These are phyloP conservation scores for Tubulanus polymorphus DNA, from an alignment of 2,888 invertebrate species.

Conservation along the genomic window DNA sequence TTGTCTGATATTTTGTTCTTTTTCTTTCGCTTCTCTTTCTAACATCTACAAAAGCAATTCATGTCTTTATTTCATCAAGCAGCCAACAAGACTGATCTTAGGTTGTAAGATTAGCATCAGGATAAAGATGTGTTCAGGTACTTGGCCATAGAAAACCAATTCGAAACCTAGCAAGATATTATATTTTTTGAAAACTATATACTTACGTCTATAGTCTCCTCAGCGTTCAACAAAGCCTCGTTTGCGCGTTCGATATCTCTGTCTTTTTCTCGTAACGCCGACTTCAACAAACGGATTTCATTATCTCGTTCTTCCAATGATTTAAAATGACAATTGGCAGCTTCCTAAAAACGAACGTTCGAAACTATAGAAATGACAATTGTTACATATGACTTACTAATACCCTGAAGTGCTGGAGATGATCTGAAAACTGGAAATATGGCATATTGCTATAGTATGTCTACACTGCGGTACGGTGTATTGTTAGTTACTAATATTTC, in stretches of 20 bases:
- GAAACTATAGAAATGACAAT: too few species aligned
- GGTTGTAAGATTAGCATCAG: too few species aligned
- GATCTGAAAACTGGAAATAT: too few species aligned
- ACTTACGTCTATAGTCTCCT: conserved; percentile 30
- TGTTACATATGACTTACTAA: too few species aligned
- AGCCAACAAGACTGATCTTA: conserved; percentile 27
- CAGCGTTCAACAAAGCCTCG: conserved; percentile 27
- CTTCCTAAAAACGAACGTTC: conserved; percentile 18
- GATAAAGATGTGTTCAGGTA: too few species aligned
- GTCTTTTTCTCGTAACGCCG: conserved; percentile 25
- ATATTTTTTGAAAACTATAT: too few species aligned
- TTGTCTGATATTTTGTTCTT: conserved; percentile 16
- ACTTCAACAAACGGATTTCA: conserved; percentile 24
- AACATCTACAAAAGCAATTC: conserved; percentile 16
- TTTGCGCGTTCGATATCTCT: conserved; percentile 28
- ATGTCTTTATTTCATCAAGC: conserved; percentile 30
- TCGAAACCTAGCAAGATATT: too few species aligned
- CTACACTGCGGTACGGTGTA: too few species aligned
- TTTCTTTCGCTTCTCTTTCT: conserved; percentile 19
- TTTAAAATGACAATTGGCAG: conserved; percentile 15
- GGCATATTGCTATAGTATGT: too few species aligned
- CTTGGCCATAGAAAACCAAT: too few species aligned
- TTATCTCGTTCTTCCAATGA: conserved; percentile 23
- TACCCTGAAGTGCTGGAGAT: too few species aligned
- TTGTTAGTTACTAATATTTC: too few species aligned